These are phyloP conservation scores for Coelinius sp. DNA, from an alignment of 2,888 invertebrate genomes.

Conservation along the genomic window DNA sequence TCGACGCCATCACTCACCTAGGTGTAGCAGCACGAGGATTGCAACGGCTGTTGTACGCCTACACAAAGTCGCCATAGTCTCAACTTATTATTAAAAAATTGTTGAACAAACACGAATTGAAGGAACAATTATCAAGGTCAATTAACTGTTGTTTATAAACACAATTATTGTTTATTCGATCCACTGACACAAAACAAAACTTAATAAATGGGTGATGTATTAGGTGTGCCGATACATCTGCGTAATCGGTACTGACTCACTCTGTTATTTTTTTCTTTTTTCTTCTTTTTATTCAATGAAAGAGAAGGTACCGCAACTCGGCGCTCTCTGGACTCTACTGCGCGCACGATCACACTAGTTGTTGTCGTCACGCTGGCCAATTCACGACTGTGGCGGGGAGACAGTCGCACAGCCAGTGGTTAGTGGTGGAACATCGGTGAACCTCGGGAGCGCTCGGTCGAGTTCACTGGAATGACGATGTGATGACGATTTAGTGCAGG, in stretches of 20 bases:
- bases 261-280: background rate
- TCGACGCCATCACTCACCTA: constrained; percentile 58
- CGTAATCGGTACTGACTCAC: constrained; percentile 2
- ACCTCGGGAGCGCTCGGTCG: constrained; percentile 49
- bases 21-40: constrained; percentile 55
- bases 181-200: constrained; percentile 20
- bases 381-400: constrained; percentile 67
- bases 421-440: constrained; percentile 53
- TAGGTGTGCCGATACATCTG: background rate
- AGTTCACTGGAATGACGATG: background rate
- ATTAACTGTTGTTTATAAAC: constrained; percentile 11
- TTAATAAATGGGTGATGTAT: background rate
- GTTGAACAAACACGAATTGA: constrained; percentile 6
- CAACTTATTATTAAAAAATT: constrained; percentile 30
- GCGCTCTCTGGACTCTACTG: constrained; percentile 25
- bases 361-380: constrained; percentile 67
- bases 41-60: constrained; percentile 52
- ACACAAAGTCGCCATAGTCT: constrained; percentile 58
- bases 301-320: constrained; percentile 15
- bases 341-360: constrained; percentile 44
- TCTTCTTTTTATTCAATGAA: background rate
- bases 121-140: background rate
- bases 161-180: background rate
- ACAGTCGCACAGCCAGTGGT: constrained; percentile 47
- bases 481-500: background rate